phyloP scores from a whole-genome alignment of 2,797 vertebrate species.

The Danio albolineatus region DNA sequence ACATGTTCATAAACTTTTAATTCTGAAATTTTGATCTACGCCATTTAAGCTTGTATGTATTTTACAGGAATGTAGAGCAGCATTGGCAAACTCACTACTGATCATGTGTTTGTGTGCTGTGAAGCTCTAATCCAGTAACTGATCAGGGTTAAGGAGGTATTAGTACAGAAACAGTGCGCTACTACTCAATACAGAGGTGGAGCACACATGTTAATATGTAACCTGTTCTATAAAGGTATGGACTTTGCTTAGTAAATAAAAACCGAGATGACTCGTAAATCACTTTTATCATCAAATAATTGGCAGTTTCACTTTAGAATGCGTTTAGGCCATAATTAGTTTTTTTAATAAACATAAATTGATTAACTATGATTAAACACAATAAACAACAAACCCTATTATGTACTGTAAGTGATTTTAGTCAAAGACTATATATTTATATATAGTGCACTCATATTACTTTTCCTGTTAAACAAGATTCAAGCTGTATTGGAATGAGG shows the following conservation, averaged over 20 bases:
- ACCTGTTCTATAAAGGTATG: not conserved
- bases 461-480: too few relatives aligned
- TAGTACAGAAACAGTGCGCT: slow-evolving; percentile 59
- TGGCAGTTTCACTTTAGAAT: too few relatives aligned
- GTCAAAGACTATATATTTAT: too few relatives aligned
- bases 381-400: too few relatives aligned
- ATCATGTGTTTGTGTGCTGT: slow-evolving; percentile 26
- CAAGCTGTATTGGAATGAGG: too few relatives aligned
- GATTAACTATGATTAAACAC: too few relatives aligned
- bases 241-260: not conserved
- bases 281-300: not conserved
- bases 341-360: too few relatives aligned
- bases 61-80: not conserved
- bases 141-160: slow-evolving; percentile 74
- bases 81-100: slow-evolving; percentile 4
- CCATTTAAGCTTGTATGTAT: not conserved
- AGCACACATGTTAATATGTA: not conserved
- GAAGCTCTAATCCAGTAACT: slow-evolving; percentile 71
- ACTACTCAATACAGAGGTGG: not conserved
- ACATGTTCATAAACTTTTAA: too few relatives aligned
- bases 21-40: too few relatives aligned
- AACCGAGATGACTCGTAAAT: not conserved
- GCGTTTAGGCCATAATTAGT: too few relatives aligned
- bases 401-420: too few relatives aligned
- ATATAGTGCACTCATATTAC: too few relatives aligned